phyloP scores from a whole-genome alignment of 2,113 vertebrate species.

The Phaetusa simplex region DNA sequence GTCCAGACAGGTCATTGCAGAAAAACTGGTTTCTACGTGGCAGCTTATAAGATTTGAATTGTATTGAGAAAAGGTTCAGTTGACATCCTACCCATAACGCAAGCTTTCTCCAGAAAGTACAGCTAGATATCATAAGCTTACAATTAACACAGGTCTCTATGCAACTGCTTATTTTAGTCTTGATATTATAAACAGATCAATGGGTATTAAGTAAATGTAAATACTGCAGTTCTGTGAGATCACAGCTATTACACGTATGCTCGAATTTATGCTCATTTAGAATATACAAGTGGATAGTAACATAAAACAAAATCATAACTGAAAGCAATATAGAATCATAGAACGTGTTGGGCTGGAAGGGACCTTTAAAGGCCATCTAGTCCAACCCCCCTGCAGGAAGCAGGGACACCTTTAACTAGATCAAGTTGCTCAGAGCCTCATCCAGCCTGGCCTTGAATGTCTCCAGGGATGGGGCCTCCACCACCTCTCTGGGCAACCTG shows the following conservation, averaged over 20 bases:
- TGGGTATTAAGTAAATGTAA: background rate
- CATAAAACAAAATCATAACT: background rate
- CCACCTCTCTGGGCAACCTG: no score
- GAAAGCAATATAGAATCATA: background rate
- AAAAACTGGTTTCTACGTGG: background rate
- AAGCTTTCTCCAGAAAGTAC: background rate
- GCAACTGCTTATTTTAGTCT: background rate
- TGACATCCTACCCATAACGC: background rate
- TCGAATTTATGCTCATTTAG: background rate
- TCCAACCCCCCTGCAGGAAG: no score
- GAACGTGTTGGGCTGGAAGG: no score
- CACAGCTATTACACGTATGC: background rate
- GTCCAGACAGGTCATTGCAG: background rate
- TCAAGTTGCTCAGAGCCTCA: no score
- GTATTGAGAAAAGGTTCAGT: background rate
- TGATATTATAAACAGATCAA: background rate
- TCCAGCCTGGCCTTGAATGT: no score
- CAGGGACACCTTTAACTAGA: no score
- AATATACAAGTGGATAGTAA: background rate
- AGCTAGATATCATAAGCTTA: background rate
- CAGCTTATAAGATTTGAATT: background rate
- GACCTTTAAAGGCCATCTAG: no score
- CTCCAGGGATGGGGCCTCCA: no score
- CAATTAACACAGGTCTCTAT: background rate
- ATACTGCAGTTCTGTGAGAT: background rate